Conservation (phyloP, 2,888 invertebrate species). For the Elegia similella region DNA sequence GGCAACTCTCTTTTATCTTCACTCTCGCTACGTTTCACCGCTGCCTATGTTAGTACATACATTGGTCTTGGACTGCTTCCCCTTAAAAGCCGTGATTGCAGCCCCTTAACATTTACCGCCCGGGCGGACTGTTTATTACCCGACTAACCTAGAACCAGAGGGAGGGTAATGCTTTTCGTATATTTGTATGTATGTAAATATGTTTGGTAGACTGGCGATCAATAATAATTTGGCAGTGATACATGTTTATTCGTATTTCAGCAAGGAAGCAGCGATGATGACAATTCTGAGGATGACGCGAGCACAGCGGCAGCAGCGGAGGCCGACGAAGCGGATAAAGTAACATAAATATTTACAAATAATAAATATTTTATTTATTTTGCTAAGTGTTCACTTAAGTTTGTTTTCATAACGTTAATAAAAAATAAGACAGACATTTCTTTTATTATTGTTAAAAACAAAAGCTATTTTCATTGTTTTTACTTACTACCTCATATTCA, state of each 20-base stretch:
- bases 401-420: not conserved
- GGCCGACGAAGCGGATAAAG: conserved; percentile 27
- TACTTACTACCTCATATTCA: too few relatives aligned
- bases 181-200: too few relatives aligned
- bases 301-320: conserved; percentile 26
- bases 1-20: too few relatives aligned
- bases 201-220: too few relatives aligned
- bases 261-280: conserved; percentile 48
- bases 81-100: too few relatives aligned
- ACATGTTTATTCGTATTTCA: conserved; percentile 17
- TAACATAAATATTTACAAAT: not conserved
- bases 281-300: conserved; percentile 39
- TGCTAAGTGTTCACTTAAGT: not conserved
- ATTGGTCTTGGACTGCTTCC: too few relatives aligned
- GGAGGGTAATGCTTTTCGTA: too few relatives aligned
- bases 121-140: too few relatives aligned
- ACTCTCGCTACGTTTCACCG: too few relatives aligned
- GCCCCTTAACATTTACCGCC: too few relatives aligned
- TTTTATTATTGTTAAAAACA: not conserved
- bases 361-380: not conserved
- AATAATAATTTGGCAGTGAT: not conserved
- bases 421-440: not conserved
- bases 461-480: not conserved
- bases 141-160: too few relatives aligned
- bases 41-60: too few relatives aligned